Percentiles rank a stretch among this genome's conserved stretches.
Conservation (phyloP, 2,888 invertebrate genomes). For the Luperina nickerlii region DNA sequence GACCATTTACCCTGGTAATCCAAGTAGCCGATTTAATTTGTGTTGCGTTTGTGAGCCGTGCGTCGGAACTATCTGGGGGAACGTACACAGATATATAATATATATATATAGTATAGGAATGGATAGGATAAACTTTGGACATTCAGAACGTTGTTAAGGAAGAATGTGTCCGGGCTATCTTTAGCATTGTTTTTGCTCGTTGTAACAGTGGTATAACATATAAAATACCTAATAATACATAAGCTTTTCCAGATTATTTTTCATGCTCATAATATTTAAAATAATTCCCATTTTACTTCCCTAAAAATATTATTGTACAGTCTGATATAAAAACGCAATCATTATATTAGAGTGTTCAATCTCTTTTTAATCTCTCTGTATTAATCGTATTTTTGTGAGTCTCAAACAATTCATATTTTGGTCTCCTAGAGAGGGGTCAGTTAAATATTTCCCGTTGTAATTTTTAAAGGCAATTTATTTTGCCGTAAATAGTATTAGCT, state of each 20-base stretch:
- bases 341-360: no score
- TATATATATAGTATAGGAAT: neutral
- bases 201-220: neutral
- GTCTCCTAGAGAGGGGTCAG: neutral
- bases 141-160: slow-evolving; percentile 24
- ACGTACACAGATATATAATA: slow-evolving; percentile 4
- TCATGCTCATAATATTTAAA: neutral
- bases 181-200: neutral
- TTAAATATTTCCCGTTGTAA: neutral
- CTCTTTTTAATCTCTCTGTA: no score
- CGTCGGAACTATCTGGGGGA: slow-evolving; percentile 52
- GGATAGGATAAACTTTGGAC: slow-evolving; percentile 36
- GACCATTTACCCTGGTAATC: slow-evolving; percentile 87
- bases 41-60: slow-evolving; percentile 74
- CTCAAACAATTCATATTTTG: neutral
- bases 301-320: neutral
- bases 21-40: slow-evolving; percentile 86
- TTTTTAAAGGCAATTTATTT: neutral
- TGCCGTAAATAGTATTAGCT: neutral
- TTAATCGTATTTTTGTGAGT: neutral
- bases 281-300: neutral
- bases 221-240: neutral
- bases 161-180: slow-evolving; percentile 17
- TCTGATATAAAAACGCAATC: no score
- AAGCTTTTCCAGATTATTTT: neutral